Conservation (phyloP, 2,888 invertebrate species). For the Megaustenia siamemsis region DNA sequence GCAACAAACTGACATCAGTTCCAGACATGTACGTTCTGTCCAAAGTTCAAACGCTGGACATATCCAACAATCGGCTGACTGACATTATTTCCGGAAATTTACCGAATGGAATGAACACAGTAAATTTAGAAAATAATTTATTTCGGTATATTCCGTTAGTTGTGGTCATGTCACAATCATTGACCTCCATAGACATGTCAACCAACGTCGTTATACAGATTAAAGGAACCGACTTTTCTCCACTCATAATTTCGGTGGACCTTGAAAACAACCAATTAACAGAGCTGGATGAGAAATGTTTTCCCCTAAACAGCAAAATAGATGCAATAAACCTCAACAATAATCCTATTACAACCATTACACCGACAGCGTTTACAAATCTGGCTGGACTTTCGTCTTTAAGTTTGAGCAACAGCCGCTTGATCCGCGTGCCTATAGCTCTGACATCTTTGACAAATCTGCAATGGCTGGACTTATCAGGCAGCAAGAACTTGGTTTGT, state of each 20-base stretch:
- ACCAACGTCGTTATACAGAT: neutral
- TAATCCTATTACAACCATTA: neutral
- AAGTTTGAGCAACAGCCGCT: neutral
- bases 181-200: neutral
- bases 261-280: neutral
- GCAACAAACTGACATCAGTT: neutral
- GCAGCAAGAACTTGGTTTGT: neutral
- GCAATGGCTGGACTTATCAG: neutral
- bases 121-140: neutral
- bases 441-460: neutral
- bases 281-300: neutral
- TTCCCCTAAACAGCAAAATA: neutral
- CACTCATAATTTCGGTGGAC: neutral
- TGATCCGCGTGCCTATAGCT: neutral
- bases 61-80: neutral
- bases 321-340: neutral
- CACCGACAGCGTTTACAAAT: neutral
- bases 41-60: neutral
- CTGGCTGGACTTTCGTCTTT: neutral
- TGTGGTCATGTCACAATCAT: neutral
- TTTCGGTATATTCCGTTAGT: neutral
- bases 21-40: neutral
- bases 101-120: neutral
- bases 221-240: neutral
- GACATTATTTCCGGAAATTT: neutral